Evolutionary conservation across 2,113 vertebrate genomes (phyloP).

Genomic region (Haemorhous mexicanus): DNA sequence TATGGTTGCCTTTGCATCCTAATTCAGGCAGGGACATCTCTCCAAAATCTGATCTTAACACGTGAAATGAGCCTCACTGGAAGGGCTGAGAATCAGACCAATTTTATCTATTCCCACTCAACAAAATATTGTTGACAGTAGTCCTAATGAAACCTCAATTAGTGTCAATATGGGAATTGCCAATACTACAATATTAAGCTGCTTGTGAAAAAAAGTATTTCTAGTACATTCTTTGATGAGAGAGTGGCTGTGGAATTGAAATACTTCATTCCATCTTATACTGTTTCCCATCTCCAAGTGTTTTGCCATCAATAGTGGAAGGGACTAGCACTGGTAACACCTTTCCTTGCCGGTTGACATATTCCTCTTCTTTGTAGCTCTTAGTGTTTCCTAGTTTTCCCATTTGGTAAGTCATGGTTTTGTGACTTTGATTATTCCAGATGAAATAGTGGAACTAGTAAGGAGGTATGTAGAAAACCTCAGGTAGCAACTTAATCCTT

Average conservation of each 20-base stretch:
- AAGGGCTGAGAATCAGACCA: neutral
- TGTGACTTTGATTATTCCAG: neutral
- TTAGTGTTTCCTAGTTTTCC: neutral
- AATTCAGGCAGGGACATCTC: neutral
- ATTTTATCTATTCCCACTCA: neutral
- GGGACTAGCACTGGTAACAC: neutral
- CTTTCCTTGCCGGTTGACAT: neutral
- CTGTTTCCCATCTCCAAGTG: neutral
- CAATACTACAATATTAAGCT: neutral
- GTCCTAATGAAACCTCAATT: neutral
- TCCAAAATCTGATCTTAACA: fast-evolving
- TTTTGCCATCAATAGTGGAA: neutral
- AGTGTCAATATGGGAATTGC: neutral
- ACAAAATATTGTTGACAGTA: neutral
- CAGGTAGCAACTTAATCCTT: neutral
- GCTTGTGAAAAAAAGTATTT: neutral
- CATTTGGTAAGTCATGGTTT: neutral
- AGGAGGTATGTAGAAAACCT: neutral
- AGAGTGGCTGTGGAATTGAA: neutral
- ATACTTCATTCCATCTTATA: fast-evolving
- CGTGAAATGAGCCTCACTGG: fast-evolving
- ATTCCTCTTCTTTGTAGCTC: neutral
- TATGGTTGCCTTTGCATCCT: neutral
- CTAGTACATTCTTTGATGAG: neutral
- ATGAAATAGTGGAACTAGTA: neutral